These are phyloP conservation scores for Pelecanoides urinatrix DNA, from an alignment of 2,113 vertebrate genomes.

Conservation along the genomic window DNA sequence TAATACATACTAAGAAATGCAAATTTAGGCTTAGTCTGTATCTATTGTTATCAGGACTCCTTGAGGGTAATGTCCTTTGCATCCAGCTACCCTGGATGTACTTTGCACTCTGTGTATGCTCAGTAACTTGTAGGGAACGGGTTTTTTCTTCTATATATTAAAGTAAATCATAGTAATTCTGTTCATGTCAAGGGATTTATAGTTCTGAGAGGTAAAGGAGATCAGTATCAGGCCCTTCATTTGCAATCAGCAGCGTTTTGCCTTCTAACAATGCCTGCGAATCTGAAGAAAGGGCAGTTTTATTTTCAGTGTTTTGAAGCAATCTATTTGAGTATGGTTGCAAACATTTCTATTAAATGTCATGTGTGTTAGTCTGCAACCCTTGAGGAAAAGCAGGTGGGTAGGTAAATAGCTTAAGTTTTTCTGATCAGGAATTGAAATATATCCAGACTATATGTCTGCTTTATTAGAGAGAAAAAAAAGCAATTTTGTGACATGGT, in stretches of 20 bases:
- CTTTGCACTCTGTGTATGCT: not conserved
- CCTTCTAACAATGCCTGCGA: not conserved
- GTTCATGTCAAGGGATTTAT: not conserved
- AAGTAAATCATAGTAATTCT: not conserved
- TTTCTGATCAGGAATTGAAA: not conserved
- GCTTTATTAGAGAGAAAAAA: not conserved
- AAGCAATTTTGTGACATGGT: not conserved
- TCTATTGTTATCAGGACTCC: not conserved
- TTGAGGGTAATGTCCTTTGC: not conserved
- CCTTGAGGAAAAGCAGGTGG: not conserved
- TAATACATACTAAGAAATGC: not conserved
- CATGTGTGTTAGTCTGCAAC: not conserved
- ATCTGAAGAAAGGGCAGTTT: not conserved
- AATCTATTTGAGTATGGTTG: not conserved
- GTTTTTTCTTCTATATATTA: not conserved
- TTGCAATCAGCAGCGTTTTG: not conserved
- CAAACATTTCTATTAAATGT: not conserved
- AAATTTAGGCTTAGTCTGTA: not conserved
- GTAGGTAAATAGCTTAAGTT: not conserved
- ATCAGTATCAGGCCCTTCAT: not conserved
- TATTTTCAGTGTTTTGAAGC: not conserved
- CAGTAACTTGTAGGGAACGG: not conserved
- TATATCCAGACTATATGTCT: not conserved
- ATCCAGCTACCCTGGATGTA: not conserved
- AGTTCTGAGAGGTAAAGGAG: not conserved